Conservation (phyloP, 2,113 vertebrate species). For the Brienomyrus brachyistius region DNA sequence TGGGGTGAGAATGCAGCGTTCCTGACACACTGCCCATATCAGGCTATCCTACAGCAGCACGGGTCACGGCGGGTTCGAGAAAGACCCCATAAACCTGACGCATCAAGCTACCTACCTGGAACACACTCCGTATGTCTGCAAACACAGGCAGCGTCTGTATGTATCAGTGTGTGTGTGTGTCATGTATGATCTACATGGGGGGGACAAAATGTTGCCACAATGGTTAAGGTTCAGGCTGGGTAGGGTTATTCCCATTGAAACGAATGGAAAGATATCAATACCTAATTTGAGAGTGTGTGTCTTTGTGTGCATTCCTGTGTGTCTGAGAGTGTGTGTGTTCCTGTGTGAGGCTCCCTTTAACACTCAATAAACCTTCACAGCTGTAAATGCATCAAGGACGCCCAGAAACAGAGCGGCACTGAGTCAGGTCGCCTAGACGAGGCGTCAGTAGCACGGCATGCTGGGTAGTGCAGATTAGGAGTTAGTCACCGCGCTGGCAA, state of each 20-base stretch:
- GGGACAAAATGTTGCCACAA: not conserved
- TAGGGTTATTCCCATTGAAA: not conserved
- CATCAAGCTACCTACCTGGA: not conserved
- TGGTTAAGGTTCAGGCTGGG: not conserved
- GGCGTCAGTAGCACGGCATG: slow-evolving; percentile 12
- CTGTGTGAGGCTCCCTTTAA: not conserved
- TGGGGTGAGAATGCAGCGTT: not conserved
- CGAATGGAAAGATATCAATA: not conserved
- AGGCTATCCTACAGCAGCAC: not conserved
- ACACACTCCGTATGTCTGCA: not conserved
- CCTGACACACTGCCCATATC: not conserved
- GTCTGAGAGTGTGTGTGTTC: not conserved
- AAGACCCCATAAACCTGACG: slow-evolving; percentile 39
- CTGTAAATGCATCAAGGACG: not conserved
- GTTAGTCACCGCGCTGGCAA: slow-evolving; percentile 35
- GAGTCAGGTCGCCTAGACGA: not conserved
- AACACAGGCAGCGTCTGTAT: not conserved
- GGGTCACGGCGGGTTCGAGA: not conserved
- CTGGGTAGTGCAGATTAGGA: slow-evolving; percentile 22
- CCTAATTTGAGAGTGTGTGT: not conserved
- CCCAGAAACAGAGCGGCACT: not conserved
- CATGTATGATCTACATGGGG: not conserved
- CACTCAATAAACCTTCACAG: not conserved
- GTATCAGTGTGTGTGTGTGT: not conserved
- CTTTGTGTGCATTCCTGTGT: no score